phyloP scores from a whole-genome alignment of 2,888 invertebrate genomes.

The Scaptomyza polygonia region DNA sequence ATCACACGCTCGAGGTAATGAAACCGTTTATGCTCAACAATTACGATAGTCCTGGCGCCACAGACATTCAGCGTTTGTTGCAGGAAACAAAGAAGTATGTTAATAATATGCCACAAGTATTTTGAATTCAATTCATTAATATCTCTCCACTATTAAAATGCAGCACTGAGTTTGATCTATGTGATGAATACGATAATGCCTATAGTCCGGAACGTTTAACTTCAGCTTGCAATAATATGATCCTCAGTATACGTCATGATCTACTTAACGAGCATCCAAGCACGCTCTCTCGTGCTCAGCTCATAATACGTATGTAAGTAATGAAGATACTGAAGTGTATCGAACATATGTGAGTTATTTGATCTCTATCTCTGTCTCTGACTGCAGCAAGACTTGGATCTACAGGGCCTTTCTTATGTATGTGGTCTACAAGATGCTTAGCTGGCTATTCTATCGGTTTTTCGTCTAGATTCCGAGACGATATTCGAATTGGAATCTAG shows the following conservation, averaged over 20 bases:
- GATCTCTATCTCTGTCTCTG: neutral
- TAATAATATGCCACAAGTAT: too few species aligned
- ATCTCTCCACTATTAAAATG: neutral
- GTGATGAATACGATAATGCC: constrained; percentile 13
- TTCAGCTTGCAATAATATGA: constrained; percentile 43
- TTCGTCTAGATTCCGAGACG: constrained; percentile 14
- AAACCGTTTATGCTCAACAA: constrained; percentile 73
- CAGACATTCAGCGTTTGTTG: constrained; percentile 37
- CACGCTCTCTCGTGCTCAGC: constrained; percentile 47
- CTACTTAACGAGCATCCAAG: constrained; percentile 64
- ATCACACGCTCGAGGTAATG: constrained; percentile 63
- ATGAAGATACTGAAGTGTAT: neutral
- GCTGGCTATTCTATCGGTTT: constrained; percentile 55
- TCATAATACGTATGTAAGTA: constrained; percentile 61
- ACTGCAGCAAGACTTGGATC: constrained; percentile 48
- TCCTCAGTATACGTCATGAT: constrained; percentile 60
- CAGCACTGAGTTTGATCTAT: constrained; percentile 71
- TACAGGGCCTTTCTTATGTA: constrained; percentile 42
- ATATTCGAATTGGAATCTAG: neutral
- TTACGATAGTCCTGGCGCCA: constrained; percentile 65
- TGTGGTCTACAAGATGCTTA: constrained; percentile 61
- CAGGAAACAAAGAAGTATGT: constrained; percentile 51
- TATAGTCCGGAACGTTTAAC: constrained; percentile 6
- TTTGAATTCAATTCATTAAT: neutral
- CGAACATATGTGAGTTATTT: neutral